phyloP scores from a whole-genome alignment of 2,113 vertebrate species.

The Indri indri region DNA sequence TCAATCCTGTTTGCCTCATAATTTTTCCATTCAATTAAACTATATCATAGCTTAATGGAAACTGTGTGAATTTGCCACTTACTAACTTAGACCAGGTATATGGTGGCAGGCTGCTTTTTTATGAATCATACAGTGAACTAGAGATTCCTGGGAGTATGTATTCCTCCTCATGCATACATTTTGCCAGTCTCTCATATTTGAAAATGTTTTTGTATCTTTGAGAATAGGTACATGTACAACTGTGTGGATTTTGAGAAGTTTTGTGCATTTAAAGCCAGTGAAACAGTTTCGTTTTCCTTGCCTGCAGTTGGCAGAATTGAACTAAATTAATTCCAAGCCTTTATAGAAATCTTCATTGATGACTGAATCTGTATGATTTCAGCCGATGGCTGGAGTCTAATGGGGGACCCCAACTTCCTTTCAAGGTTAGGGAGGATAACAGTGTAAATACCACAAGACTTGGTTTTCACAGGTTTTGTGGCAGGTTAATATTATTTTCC shows the following conservation, averaged over 20 bases:
- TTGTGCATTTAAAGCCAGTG: neutral
- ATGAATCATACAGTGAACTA: neutral
- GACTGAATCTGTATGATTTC: neutral
- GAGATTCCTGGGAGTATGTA: neutral
- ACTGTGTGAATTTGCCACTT: conserved; percentile 12
- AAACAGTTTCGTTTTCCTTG: conserved; percentile 26
- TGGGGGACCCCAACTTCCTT: neutral
- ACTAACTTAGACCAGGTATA: neutral
- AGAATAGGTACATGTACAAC: neutral
- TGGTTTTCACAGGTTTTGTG: conserved; percentile 4
- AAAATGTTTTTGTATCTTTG: conserved; percentile 34
- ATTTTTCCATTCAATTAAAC: conserved; percentile 33
- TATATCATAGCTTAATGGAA: neutral
- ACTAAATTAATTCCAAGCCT: neutral
- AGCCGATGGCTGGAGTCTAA: neutral
- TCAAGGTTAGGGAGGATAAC: neutral
- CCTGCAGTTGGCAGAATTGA: neutral
- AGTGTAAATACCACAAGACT: neutral
- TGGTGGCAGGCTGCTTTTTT: neutral
- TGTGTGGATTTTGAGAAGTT: neutral
- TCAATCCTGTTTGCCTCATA: neutral
- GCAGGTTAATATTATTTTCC: neutral
- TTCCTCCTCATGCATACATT: neutral
- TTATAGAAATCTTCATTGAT: conserved; percentile 1
- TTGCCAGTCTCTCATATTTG: neutral